phyloP scores from a whole-genome alignment of 2,113 vertebrate genomes.

The Chaenogobius annularis region DNA sequence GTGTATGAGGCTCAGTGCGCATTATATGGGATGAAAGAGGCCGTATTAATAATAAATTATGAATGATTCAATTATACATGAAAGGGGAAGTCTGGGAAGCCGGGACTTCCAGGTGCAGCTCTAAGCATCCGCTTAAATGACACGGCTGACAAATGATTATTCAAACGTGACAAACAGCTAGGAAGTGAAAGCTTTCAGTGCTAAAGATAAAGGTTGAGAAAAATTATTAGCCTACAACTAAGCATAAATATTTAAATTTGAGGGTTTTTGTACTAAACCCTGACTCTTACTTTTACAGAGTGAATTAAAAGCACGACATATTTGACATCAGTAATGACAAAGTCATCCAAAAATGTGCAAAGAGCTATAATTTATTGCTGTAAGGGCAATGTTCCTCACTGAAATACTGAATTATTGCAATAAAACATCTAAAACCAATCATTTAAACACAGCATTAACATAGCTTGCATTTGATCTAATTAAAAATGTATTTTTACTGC shows the following conservation, averaged over 20 bases:
- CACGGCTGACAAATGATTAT: slow-evolving; percentile 24
- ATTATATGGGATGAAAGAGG: slow-evolving; percentile 63
- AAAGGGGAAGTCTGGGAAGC: slow-evolving; percentile 52
- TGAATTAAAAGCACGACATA: neutral
- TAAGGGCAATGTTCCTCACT: too few relatives aligned
- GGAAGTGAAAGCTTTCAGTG: neutral
- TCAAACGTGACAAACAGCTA: neutral
- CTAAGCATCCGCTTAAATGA: slow-evolving; percentile 20
- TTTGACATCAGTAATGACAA: neutral
- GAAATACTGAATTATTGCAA: too few relatives aligned
- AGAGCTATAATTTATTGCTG: too few relatives aligned
- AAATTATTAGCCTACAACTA: neutral
- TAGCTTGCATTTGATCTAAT: too few relatives aligned
- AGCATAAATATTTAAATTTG: neutral
- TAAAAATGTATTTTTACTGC: too few relatives aligned
- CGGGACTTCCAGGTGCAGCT: slow-evolving; percentile 47
- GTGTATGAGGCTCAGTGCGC: slow-evolving; percentile 43
- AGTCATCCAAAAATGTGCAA: neutral
- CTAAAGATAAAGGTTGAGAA: neutral
- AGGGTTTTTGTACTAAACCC: neutral
- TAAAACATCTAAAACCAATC: too few relatives aligned
- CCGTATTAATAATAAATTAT: slow-evolving; percentile 70
- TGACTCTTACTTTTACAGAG: neutral
- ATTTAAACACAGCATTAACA: too few relatives aligned
- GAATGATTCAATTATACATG: slow-evolving; percentile 67